Conservation (phyloP, 2,113 vertebrate species). For the Galeopterus variegatus region DNA sequence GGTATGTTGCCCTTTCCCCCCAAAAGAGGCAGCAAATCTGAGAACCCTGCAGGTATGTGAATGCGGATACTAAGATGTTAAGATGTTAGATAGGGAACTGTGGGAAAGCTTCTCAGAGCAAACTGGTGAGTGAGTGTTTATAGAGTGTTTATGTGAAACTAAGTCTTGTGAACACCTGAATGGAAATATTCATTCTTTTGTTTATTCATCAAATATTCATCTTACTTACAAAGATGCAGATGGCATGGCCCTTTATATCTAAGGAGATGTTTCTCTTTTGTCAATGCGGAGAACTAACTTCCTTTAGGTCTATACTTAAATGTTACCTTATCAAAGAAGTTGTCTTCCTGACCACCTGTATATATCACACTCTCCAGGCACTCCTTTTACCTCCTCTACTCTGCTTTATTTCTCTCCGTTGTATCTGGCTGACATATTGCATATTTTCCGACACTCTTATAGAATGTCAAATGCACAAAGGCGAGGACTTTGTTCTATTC, state of each 20-base stretch:
- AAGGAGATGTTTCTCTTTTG: background rate
- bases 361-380: background rate
- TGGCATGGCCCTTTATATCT: too few relatives aligned
- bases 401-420: background rate
- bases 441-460: background rate
- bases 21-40: background rate
- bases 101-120: background rate
- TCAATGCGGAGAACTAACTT: background rate
- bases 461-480: background rate
- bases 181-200: background rate
- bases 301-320: background rate
- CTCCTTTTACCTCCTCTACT: background rate
- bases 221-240: background rate
- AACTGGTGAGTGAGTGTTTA: background rate
- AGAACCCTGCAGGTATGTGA: background rate
- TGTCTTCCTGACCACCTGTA: background rate
- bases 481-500: background rate
- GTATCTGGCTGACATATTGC: background rate
- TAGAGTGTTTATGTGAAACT: background rate
- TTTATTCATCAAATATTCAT: background rate
- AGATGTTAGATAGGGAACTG: background rate
- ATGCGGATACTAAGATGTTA: background rate
- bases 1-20: background rate
- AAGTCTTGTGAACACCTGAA: background rate
- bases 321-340: background rate